These are phyloP conservation scores for Capra hircus DNA, from an alignment of 2,113 vertebrate species.

Conservation along the genomic window DNA sequence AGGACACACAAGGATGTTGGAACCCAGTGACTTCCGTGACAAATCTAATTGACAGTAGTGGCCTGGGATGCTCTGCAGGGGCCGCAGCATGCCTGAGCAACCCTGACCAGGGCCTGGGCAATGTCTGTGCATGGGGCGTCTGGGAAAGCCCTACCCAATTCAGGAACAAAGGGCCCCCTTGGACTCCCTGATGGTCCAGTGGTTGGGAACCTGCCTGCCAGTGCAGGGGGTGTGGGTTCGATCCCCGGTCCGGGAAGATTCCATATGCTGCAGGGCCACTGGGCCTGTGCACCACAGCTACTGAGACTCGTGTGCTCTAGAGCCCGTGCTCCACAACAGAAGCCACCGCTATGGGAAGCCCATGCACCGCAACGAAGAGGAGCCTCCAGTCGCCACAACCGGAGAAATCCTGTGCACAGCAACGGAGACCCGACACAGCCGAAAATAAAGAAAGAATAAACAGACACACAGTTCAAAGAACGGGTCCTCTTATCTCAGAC, in stretches of 20 bases:
- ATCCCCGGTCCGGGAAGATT: neutral
- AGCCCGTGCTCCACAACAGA: neutral
- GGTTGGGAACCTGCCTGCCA: neutral
- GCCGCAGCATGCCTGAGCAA: accelerated
- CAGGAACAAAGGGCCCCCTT: neutral
- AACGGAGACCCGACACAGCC: neutral
- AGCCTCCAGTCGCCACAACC: neutral
- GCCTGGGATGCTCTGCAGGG: neutral
- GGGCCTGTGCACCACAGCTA: neutral
- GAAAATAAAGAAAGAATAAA: neutral
- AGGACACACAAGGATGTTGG: neutral
- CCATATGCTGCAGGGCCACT: neutral
- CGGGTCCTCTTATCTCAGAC: neutral
- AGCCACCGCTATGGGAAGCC: neutral
- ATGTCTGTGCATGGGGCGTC: accelerated
- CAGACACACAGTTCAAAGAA: neutral
- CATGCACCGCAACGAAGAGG: accelerated
- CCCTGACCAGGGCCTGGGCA: neutral
- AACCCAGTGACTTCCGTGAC: neutral
- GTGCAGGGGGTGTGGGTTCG: neutral
- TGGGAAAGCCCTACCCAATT: neutral
- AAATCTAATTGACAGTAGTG: neutral
- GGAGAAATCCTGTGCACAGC: neutral
- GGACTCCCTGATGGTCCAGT: neutral
- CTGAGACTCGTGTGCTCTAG: neutral